Conservation (phyloP, 2,888 invertebrate species). For the Acronicta leporina region DNA sequence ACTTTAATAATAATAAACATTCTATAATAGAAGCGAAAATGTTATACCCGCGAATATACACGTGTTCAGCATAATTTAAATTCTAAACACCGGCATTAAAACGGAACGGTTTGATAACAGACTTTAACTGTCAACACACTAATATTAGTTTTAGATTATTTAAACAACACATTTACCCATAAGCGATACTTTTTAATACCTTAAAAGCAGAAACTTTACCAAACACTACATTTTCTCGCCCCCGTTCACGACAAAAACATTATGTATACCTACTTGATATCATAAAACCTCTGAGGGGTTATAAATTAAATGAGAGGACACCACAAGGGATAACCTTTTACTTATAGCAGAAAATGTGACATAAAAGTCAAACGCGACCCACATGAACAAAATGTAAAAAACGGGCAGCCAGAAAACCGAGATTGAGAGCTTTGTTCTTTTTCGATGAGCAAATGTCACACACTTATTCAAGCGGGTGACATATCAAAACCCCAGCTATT, state of each 20-base stretch:
- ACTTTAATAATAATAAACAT: too few relatives aligned
- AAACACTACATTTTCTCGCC: too few relatives aligned
- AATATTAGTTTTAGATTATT: too few relatives aligned
- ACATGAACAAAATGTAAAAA: conserved; percentile 26
- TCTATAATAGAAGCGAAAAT: too few relatives aligned
- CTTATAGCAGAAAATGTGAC: conserved; percentile 25
- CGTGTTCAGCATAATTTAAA: not conserved
- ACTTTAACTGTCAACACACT: not conserved
- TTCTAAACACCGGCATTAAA: not conserved
- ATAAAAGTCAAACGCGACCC: conserved; percentile 27
- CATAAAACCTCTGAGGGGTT: conserved; percentile 8
- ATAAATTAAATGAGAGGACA: conserved; percentile 26
- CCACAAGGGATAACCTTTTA: conserved; percentile 46
- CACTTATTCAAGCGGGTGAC: conserved; percentile 26
- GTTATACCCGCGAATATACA: not conserved
- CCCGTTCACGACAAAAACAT: not conserved
- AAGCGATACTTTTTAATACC: too few relatives aligned
- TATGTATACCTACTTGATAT: not conserved
- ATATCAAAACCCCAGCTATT: conserved; percentile 26
- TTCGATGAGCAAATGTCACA: conserved; percentile 28
- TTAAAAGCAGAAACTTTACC: too few relatives aligned
- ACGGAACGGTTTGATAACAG: not conserved
- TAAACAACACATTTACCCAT: too few relatives aligned
- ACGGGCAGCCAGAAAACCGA: conserved; percentile 5
- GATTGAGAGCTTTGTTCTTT: conserved; percentile 14